These are phyloP conservation scores for Chionodraco myersi DNA, from an alignment of 2,113 vertebrate genomes.

Conservation along the genomic window DNA sequence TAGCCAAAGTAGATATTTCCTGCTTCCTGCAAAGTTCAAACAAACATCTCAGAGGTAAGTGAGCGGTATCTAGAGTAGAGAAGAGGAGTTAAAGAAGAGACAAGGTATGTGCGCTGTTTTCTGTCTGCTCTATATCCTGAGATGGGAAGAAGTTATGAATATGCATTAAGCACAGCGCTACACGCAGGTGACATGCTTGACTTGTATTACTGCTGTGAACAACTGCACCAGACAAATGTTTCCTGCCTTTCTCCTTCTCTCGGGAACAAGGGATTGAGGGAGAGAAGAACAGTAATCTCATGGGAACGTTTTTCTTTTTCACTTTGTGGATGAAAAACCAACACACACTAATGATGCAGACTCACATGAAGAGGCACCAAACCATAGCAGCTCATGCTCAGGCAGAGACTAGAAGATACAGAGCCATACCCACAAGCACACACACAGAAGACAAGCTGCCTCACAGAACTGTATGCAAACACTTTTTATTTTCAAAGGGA, in stretches of 20 bases:
- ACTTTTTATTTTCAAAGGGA: constrained; percentile 48
- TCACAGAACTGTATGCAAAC: constrained; percentile 40
- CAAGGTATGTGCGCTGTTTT: constrained; percentile 45
- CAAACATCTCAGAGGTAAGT: constrained; percentile 50
- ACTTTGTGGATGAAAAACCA: constrained; percentile 74
- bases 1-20: constrained; percentile 56
- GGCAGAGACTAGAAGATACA: constrained; percentile 32
- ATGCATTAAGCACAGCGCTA: constrained; percentile 80
- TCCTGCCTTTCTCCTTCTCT: constrained; percentile 47
- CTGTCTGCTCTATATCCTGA: constrained; percentile 61
- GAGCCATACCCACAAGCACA: constrained; percentile 26
- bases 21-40: constrained; percentile 70
- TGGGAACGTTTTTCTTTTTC: constrained; percentile 73
- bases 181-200: constrained; percentile 81
- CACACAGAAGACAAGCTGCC: constrained; percentile 31
- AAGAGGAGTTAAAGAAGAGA: constrained; percentile 30
- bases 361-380: constrained; percentile 53
- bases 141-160: constrained; percentile 77
- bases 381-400: constrained; percentile 32
- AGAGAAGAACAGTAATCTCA: constrained; percentile 65
- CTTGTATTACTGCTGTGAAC: constrained; percentile 78
- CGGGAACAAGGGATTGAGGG: constrained; percentile 57
- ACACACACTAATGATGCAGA: constrained; percentile 83
- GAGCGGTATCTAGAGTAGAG: constrained; percentile 42
- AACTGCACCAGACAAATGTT: constrained; percentile 74